Conservation (phyloP, 2,888 invertebrate genomes). For the Nipponacmea schrenckii region DNA sequence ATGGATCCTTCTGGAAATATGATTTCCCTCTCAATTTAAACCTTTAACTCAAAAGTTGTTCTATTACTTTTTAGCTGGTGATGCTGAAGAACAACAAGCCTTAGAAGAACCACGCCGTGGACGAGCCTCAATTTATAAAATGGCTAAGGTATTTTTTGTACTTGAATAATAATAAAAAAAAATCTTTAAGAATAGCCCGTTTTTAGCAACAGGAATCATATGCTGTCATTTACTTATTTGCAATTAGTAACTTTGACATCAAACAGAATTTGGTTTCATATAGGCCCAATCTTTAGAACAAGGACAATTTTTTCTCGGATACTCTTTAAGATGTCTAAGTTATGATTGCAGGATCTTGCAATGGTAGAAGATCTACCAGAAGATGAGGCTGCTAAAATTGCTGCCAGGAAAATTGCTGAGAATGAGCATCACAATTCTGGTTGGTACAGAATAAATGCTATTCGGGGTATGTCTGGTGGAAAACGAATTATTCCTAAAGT, state of each 20-base stretch:
- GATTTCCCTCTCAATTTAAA: too few species aligned
- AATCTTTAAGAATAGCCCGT: too few species aligned
- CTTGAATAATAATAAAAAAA: too few species aligned
- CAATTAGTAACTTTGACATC: too few species aligned
- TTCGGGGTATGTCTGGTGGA: slow-evolving; percentile 71
- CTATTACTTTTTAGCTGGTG: neutral
- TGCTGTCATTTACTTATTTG: too few species aligned
- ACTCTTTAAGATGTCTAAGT: neutral
- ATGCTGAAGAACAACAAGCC: neutral
- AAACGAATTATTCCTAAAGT: slow-evolving; percentile 69
- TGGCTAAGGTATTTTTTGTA: neutral
- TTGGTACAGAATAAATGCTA: slow-evolving; percentile 74
- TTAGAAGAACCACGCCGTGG: neutral
- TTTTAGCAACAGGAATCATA: too few species aligned
- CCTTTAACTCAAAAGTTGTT: too few species aligned
- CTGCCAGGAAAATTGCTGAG: slow-evolving; percentile 71
- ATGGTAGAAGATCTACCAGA: slow-evolving; percentile 70
- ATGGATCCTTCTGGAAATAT: too few species aligned
- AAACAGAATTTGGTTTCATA: too few species aligned
- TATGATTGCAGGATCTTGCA: slow-evolving; percentile 67
- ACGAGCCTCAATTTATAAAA: neutral
- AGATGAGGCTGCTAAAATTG: slow-evolving; percentile 72
- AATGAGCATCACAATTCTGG: slow-evolving; percentile 71
- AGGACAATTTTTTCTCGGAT: too few species aligned
- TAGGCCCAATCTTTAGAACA: too few species aligned